Evolutionary conservation across 1,140 invertebrate species (phyloP), one percentile per base, ranked within the genome.

Genomic region (Cyphomyrmex costatus): DNA sequence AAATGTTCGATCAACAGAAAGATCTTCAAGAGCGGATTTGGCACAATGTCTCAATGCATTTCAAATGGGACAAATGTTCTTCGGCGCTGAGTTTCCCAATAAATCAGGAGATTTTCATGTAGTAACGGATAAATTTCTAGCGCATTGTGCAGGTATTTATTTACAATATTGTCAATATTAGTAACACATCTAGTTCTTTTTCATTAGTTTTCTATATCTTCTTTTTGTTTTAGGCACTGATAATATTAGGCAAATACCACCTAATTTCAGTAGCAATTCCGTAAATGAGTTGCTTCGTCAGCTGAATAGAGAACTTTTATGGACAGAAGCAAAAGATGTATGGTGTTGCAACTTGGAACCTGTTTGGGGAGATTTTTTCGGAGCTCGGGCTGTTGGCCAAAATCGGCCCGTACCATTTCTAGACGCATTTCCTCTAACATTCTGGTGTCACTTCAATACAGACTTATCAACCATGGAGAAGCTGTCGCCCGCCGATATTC

Each of bases 261-360:
- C 92, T 1, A 93, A 94, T 74, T 92, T 95, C 19, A 93, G 89
- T n/a, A 93, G 93, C 36, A 94, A 94, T 71, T 94, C 95, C 0
- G 85, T 96, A 3, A 94, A 94, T 27, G 95, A 96, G 86, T 91
- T 96, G 70, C 88, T 93, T 24, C 92, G 93, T 0, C 92, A 95
- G 60, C 91, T 97, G 16, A 96, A 94, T 30, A 93, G 96, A 66
- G 97, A 98, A 93, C 94, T 98, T 71, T 95, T 98, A 49, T 98
- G 97, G 97, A 97, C 97, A 0, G 98, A 98, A 92, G 96, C 97
- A 16, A 96, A 97, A 90, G 97, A 98, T 92, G 96, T 99, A 10
- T 99, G 98, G 98, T 98, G 97, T 93, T 96, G 98, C 19, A 96
- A 96, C 91, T 95, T 98, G 24, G 98, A 99, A 93, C 98, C 98